A percentile compares a stretch with the other conserved stretches of the same genome.
These are phyloP conservation scores for Neoseiulus cucumeris DNA, from an alignment of 1,140 invertebrate genomes.

Conservation along the genomic window DNA sequence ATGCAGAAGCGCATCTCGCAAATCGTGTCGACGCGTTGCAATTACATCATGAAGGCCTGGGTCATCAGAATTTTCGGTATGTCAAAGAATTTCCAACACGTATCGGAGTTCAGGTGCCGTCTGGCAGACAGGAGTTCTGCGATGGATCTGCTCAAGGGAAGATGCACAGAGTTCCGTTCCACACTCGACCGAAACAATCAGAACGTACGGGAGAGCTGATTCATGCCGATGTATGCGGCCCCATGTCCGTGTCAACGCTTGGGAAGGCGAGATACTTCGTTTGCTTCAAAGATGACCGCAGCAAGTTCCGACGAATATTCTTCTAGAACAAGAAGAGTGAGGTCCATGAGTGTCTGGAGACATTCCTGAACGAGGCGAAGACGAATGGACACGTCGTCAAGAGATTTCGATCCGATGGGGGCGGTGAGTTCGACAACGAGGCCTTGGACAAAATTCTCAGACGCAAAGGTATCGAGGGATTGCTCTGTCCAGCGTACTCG, in stretches of 20 bases:
- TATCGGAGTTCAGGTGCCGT: too few species aligned
- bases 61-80: too few species aligned
- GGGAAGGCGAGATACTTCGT: neutral
- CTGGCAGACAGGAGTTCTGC: too few species aligned
- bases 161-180: too few species aligned
- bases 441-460: neutral
- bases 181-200: too few species aligned
- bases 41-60: too few species aligned
- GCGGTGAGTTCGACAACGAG: constrained; percentile 13
- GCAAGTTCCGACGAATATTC: neutral
- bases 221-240: too few species aligned
- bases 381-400: constrained; percentile 2
- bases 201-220: too few species aligned
- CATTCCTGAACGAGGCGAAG: neutral
- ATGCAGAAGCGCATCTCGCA: too few species aligned
- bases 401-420: constrained; percentile 13
- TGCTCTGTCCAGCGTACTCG: constrained; percentile 2
- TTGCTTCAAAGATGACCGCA: neutral
- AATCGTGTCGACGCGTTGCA: too few species aligned
- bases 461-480: neutral
- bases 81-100: too few species aligned
- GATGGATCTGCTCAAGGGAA: too few species aligned
- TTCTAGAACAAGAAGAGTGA: neutral
- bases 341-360: neutral
- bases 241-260: neutral